These are phyloP conservation scores for Craseonycteris thonglongyai DNA, from an alignment of 2,113 vertebrate genomes.

Conservation along the genomic window DNA sequence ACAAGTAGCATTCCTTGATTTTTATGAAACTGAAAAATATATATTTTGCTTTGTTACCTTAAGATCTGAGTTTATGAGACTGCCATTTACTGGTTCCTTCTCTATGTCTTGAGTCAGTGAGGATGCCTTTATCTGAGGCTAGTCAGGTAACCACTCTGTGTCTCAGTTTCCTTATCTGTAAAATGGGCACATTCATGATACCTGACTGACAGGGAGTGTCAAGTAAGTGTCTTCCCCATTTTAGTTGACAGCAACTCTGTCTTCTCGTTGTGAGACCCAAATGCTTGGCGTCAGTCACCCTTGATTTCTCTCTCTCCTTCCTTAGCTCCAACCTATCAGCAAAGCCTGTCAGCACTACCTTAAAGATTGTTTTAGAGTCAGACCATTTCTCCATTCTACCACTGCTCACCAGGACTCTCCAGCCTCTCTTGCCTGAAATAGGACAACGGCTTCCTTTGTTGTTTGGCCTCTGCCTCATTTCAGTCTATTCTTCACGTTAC, in stretches of 20 bases:
- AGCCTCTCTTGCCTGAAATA: background rate
- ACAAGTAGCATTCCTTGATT: background rate
- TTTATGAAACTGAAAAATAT: background rate
- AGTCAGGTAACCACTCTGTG: background rate
- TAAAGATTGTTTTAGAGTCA: background rate
- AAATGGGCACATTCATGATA: background rate
- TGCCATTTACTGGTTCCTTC: background rate
- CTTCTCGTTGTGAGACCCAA: background rate
- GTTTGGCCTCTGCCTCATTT: background rate
- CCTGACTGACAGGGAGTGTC: background rate
- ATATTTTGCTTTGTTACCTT: background rate
- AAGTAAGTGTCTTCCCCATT: background rate
- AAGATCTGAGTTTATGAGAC: background rate
- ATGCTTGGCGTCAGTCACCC: background rate
- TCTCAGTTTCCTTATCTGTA: background rate
- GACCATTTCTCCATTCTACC: background rate
- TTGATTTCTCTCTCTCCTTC: background rate
- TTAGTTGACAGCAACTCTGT: background rate
- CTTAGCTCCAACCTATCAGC: background rate
- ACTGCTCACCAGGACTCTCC: background rate
- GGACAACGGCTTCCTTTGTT: background rate
- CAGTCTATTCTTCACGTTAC: background rate
- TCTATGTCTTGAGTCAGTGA: background rate
- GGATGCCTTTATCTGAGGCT: background rate
- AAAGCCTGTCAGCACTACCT: background rate